Evolutionary conservation across 2,888 invertebrate genomes (phyloP), one percentile per base, ranked within the genome.

Genomic region (Drosophila tanythrix): DNA sequence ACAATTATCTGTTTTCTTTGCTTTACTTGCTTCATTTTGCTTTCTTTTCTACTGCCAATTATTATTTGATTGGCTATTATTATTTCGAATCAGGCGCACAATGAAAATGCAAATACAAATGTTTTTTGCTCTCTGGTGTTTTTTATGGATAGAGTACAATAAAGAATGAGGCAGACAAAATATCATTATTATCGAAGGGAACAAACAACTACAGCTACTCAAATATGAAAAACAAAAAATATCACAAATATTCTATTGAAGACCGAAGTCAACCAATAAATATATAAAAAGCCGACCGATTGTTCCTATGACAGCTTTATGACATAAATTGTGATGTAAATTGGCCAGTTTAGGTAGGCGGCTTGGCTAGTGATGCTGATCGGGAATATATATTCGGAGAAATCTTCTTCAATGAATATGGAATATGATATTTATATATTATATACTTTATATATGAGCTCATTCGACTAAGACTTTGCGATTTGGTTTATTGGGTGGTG

Each of bases 151-250:
- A 3, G 36, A 36, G 18, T 18, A 18, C 36, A 38, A 18, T 0
- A 38, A 3, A 38, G 18, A 18, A 38, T 8, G 7, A 8, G 18
- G 36, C 18, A 18, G 46, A 2, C 13, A 46, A 21, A 70, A 60
- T 31, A 31, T 36, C 58, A 35, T 55, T 53, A 60, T 69, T 70
- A 59, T 66, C 56, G 13, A 59, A 36, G 61, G 55, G 67, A 33
- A 70, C 74, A 74, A 78, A 80, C 70, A 88, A 83, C 76, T 76
- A 68, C 77, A 59, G 59, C 62, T 13, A 21, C 68, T 50, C 52
- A 67, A 80, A 36, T 13, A 50, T 18, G 8, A 21, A 36, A 7
- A 43, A 15, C 11, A 46, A 0, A 1, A 3, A 0, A n/a, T 33
- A 33, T 33, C 8, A 13, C 6, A 21, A 13, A 21, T 21, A 13